Evolutionary conservation across 2,888 invertebrate genomes (phyloP).

Genomic region (Pollenia angustigena): DNA sequence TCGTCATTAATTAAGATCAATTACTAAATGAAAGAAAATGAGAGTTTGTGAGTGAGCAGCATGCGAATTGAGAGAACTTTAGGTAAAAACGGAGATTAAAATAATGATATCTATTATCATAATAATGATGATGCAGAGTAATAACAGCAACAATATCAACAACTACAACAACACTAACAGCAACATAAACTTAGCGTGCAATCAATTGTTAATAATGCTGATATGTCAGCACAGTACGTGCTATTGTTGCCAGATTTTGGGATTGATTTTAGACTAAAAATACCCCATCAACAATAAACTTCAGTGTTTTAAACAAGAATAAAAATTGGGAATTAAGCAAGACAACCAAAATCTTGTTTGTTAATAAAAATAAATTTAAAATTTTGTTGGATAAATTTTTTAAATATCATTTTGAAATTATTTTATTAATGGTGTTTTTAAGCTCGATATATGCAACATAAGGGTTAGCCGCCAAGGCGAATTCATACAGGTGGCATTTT

Average conservation of each 20-base stretch:
- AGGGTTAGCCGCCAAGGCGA: too few relatives aligned
- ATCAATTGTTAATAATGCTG: slow-evolving; percentile 43
- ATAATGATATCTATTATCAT: slow-evolving; percentile 21
- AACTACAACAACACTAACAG: slow-evolving; percentile 6
- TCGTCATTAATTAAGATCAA: slow-evolving; percentile 65
- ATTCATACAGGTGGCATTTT: too few relatives aligned
- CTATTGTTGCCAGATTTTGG: slow-evolving; percentile 35
- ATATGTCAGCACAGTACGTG: neutral
- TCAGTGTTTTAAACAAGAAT: too few relatives aligned
- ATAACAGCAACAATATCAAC: slow-evolving; percentile 6
- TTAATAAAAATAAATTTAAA: too few relatives aligned
- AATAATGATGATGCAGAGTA: slow-evolving; percentile 56
- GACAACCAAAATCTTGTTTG: too few relatives aligned
- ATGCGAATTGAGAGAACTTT: slow-evolving; percentile 7
- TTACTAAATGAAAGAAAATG: slow-evolving; percentile 20
- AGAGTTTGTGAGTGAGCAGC: slow-evolving; percentile 15
- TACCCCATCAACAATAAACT: too few relatives aligned
- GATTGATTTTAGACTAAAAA: neutral
- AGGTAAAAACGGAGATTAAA: slow-evolving; percentile 30
- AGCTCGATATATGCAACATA: too few relatives aligned
- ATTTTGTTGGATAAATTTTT: too few relatives aligned
- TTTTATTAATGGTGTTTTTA: too few relatives aligned
- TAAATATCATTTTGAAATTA: too few relatives aligned
- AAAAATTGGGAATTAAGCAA: too few relatives aligned
- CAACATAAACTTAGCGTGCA: slow-evolving; percentile 24